Percentiles rank a stretch among this genome's conserved stretches.
Evolutionary conservation across 1,140 invertebrate species (phyloP).

Genomic region (Myzus persicae): DNA sequence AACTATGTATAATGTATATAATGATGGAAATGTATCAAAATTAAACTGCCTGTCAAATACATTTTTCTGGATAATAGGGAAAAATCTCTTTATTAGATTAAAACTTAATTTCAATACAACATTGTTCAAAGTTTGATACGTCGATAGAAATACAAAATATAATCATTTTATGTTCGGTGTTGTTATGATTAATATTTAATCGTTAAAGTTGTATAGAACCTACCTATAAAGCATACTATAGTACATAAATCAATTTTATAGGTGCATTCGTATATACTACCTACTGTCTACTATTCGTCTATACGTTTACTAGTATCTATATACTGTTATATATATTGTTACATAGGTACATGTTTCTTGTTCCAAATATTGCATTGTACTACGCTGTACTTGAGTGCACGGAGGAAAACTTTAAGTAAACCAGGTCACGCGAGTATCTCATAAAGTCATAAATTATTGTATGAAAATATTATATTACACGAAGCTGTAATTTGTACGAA

Average conservation of each 20-base stretch:
- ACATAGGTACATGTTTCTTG: not conserved
- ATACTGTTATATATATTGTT: too few relatives aligned
- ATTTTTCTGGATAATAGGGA: too few relatives aligned
- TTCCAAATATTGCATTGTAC: not conserved
- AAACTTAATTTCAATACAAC: too few relatives aligned
- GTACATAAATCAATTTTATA: not conserved
- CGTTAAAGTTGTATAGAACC: not conserved
- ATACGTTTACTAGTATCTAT: too few relatives aligned
- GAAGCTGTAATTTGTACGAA: not conserved
- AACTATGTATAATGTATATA: too few relatives aligned
- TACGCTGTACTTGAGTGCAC: not conserved
- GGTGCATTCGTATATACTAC: not conserved
- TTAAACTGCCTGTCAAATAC: too few relatives aligned
- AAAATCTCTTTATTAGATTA: too few relatives aligned
- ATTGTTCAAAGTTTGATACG: too few relatives aligned
- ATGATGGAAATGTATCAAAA: too few relatives aligned
- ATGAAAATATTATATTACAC: not conserved
- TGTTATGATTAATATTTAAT: not conserved
- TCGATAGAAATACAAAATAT: not conserved
- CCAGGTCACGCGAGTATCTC: not conserved
- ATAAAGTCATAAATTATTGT: conserved; percentile 19
- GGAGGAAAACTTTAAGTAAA: conserved; percentile 5
- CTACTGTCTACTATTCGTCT: too few relatives aligned
- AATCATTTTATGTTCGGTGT: not conserved
- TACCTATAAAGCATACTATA: not conserved